Base-by-base conservation (phyloP, 2,113 vertebrate species). In the Notothenia coriiceps region DNA sequence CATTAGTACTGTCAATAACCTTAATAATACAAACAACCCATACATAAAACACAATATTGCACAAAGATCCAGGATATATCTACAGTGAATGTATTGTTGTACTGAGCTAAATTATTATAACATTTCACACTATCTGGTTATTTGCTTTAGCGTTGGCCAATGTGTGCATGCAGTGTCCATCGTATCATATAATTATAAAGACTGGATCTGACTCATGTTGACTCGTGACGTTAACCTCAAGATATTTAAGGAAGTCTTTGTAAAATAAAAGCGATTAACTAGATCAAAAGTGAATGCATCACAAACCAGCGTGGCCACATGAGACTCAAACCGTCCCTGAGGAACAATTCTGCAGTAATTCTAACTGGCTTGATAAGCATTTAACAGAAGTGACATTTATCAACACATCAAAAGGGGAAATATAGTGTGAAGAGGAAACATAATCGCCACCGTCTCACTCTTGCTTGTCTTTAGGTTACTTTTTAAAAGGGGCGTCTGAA, bases 301-400 rank as follows among this genome's bases (percentile, higher is more conserved):
- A 81, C 43, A 68, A 79, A 74, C 33, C 55, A 72, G 22, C 80
- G 33, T 44, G 29, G 49, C 51, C 40, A 2, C 8, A 44, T 51
- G 55, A 86, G 60, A 77, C 66, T 68, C n/a, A 33, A 49, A 46
- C 29, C 9, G 40, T 89, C 78, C 84, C 86, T 0, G 52, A 49
- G 86, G 80, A 89, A 35, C 65, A 55, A 55, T 69, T 79, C 22
- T 62, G n/a, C 59, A 33, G 61, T 82, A 80, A 82, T 84, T 67
- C 70, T 81, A 79, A 89, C 79, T 66, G 84, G 74, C 85, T 80
- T 74, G 81, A 80, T 79, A 25, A 82, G 76, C 79, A 77, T 88
- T 89, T 81, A 83, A 75, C 71, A 77, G 54, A 59, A 69, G 70
- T 89, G 91, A 90, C 90, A 92, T 91, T 90, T 77, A 89, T 87